A percentile compares a stretch with the other conserved stretches of the same genome.
These are phyloP conservation scores for Orchestes rusci DNA, from an alignment of 2,888 invertebrate species.

Conservation along the genomic window DNA sequence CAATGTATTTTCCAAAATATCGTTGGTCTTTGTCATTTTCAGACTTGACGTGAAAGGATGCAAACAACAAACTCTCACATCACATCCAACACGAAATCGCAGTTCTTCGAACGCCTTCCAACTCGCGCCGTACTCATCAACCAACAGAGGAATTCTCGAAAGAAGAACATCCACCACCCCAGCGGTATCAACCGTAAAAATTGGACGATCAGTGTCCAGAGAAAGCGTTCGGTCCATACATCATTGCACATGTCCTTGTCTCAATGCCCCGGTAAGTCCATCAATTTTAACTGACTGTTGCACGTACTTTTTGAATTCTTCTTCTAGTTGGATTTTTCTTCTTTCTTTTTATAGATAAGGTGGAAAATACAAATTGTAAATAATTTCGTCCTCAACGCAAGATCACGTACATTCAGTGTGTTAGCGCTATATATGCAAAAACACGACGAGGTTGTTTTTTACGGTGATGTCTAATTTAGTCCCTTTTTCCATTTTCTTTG, in stretches of 20 bases:
- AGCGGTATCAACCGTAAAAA: constrained; percentile 62
- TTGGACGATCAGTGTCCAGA: constrained; percentile 78
- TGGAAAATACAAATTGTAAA: too few relatives aligned
- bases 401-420: too few relatives aligned
- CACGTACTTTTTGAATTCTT: too few relatives aligned
- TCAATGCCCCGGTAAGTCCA: constrained; percentile 44
- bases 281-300: too few relatives aligned
- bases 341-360: too few relatives aligned
- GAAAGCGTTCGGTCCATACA: constrained; percentile 71
- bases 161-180: constrained; percentile 77
- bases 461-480: too few relatives aligned
- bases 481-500: too few relatives aligned
- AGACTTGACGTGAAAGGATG: constrained; percentile 45
- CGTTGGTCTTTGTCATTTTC: constrained; percentile 16
- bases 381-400: too few relatives aligned
- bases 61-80: constrained; percentile 41
- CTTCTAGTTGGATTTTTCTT: too few relatives aligned
- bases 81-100: constrained; percentile 48
- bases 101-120: constrained; percentile 61
- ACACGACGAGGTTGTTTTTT: too few relatives aligned
- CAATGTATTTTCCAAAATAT: too few relatives aligned
- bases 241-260: constrained; percentile 57
- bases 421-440: too few relatives aligned
- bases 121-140: constrained; percentile 51
- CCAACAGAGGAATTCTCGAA: constrained; percentile 50